A percentile compares a stretch with the other conserved stretches of the same genome.
These are phyloP conservation scores for Sylvia borin DNA, from an alignment of 2,797 vertebrate genomes.

Conservation along the genomic window DNA sequence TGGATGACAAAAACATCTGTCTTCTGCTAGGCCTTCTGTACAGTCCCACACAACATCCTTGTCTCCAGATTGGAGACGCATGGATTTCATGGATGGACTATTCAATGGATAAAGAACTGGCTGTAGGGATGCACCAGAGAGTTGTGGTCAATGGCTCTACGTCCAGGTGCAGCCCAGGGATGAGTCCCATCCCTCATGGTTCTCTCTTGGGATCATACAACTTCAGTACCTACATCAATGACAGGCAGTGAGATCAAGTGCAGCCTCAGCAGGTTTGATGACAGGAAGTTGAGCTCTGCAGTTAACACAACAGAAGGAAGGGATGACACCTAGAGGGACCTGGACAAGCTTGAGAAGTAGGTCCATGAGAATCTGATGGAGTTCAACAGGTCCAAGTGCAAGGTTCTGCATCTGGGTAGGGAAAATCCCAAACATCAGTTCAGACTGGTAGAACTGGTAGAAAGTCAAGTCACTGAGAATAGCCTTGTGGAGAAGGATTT, in stretches of 20 bases:
- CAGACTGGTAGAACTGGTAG: background rate
- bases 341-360: background rate
- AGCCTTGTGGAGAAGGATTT: accelerated
- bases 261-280: background rate
- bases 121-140: background rate
- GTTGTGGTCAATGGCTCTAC: background rate
- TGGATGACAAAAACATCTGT: background rate
- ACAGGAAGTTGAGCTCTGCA: background rate
- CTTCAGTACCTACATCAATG: background rate
- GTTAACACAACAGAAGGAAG: background rate
- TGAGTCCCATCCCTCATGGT: background rate
- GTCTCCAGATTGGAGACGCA: background rate
- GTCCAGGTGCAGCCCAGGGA: background rate
- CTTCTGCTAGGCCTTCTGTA: background rate
- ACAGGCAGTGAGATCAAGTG: accelerated
- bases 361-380: background rate
- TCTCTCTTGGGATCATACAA: background rate
- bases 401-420: background rate
- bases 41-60: background rate
- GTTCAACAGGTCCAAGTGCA: background rate
- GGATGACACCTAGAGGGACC: background rate
- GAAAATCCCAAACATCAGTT: background rate
- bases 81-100: background rate
- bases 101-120: background rate
- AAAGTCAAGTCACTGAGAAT: background rate